Percentiles rank a stretch among this genome's conserved stretches.
Evolutionary conservation across 2,888 invertebrate species (phyloP).

Genomic region (Drosophila gaucha): DNA sequence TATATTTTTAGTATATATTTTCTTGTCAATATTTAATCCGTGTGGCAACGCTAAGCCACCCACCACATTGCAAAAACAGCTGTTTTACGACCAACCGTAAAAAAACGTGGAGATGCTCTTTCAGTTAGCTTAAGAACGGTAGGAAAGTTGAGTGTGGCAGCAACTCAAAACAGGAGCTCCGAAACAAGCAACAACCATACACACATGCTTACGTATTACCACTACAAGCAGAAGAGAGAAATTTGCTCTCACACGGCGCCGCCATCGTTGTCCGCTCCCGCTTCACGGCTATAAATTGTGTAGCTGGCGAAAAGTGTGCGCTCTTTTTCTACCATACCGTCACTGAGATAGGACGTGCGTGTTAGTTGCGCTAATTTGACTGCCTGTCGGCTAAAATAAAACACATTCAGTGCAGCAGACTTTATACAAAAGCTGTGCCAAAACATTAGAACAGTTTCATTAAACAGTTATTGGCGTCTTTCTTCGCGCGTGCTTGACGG

Average conservation of each 20-base stretch:
- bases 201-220: slow-evolving; percentile 2
- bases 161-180: slow-evolving; percentile 34
- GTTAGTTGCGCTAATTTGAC: slow-evolving; percentile 46
- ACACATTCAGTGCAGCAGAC: slow-evolving; percentile 41
- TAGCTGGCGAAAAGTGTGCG: slow-evolving; percentile 50
- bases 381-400: slow-evolving; percentile 54
- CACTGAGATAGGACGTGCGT: slow-evolving; percentile 76
- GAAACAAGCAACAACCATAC: slow-evolving; percentile 6
- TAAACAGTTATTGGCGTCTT: slow-evolving; percentile 16
- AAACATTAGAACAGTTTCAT: slow-evolving; percentile 12
- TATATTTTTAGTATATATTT: slow-evolving; percentile 3
- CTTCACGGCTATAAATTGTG: slow-evolving; percentile 65
- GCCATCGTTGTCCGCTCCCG: slow-evolving; percentile 18
- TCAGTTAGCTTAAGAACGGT: slow-evolving; percentile 20
- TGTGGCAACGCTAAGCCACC: slow-evolving; percentile 49
- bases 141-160: slow-evolving; percentile 20
- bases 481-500: slow-evolving; percentile 28
- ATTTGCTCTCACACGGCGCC: slow-evolving; percentile 16
- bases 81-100: slow-evolving; percentile 38
- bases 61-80: slow-evolving; percentile 41
- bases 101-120: slow-evolving; percentile 57
- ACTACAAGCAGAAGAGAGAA: slow-evolving; percentile 9
- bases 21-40: background rate
- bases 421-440: slow-evolving; percentile 19
- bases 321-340: slow-evolving; percentile 79